phyloP scores from a whole-genome alignment of 2,113 vertebrate species.

The Hiodon alosoides region DNA sequence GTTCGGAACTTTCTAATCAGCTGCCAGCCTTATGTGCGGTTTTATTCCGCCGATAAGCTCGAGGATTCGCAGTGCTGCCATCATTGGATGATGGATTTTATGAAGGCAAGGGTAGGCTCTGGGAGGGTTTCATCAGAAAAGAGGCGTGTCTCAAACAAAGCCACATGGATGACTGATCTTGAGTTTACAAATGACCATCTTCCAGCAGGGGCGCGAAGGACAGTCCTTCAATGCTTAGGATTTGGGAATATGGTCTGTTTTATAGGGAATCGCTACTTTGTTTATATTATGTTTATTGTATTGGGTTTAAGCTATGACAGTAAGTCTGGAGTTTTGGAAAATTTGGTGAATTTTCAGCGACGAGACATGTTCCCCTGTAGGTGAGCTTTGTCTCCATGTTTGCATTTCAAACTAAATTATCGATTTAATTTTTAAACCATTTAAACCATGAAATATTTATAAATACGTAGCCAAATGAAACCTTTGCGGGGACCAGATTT shows the following conservation, averaged over 20 bases:
- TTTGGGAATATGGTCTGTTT: background rate
- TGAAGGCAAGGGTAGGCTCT: slow-evolving; percentile 17
- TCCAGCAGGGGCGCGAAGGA: background rate
- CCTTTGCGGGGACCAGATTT: no score
- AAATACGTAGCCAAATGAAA: no score
- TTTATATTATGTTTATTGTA: no score
- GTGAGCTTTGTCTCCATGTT: no score
- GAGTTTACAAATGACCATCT: slow-evolving; percentile 31
- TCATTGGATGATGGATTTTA: slow-evolving; percentile 50
- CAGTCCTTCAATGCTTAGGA: background rate
- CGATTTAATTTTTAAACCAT: no score
- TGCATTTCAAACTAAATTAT: no score
- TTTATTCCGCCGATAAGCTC: slow-evolving; percentile 57
- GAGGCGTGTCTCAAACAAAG: slow-evolving; percentile 17
- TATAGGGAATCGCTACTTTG: background rate
- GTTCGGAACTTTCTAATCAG: slow-evolving; percentile 29
- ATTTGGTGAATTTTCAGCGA: no score
- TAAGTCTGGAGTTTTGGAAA: no score
- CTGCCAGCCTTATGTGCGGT: slow-evolving; percentile 34
- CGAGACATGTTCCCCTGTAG: no score
- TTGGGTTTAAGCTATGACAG: no score
- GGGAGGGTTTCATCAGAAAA: slow-evolving; percentile 28
- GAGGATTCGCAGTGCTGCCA: slow-evolving; percentile 34
- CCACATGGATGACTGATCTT: slow-evolving; percentile 33
- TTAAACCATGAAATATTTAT: no score